phyloP scores from a whole-genome alignment of 2,888 invertebrate species.

The Hirtodrosophila alboralis region DNA sequence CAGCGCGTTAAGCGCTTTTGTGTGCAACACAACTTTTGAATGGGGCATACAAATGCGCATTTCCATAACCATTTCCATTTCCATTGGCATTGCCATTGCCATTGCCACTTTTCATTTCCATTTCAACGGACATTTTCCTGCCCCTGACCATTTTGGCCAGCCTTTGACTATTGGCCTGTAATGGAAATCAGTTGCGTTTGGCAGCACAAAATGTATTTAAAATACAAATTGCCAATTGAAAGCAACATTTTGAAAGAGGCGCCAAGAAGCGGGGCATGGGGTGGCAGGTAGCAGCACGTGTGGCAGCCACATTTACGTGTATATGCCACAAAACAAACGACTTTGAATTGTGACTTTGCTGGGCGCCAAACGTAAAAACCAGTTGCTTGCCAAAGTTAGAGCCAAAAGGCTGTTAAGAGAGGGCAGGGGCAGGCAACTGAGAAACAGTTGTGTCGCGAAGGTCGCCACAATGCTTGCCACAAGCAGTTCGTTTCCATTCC shows the following conservation, averaged over 20 bases:
- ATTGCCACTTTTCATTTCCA: constrained; percentile 1
- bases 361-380: constrained; percentile 66
- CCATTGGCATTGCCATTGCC: constrained; percentile 7
- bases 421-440: constrained; percentile 11
- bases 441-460: constrained; percentile 62
- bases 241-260: constrained; percentile 24
- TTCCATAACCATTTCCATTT: neutral
- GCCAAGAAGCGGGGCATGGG: neutral
- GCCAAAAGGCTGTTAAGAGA: neutral
- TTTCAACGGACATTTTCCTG: neutral
- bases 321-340: constrained; percentile 45
- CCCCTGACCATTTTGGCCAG: neutral
- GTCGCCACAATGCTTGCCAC: constrained; percentile 43
- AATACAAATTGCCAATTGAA: constrained; percentile 39
- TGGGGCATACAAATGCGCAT: constrained; percentile 40
- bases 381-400: constrained; percentile 59
- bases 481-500: too few relatives aligned
- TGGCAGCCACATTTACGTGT: constrained; percentile 39
- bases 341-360: constrained; percentile 62
- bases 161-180: constrained; percentile 67
- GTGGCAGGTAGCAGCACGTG: constrained; percentile 24
- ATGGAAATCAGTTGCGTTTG: constrained; percentile 55
- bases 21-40: constrained; percentile 43
- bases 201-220: constrained; percentile 33
- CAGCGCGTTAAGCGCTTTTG: constrained; percentile 72